Conservation (phyloP, 30 jellyfish, hydroid and myxozoan species). For the Clytia hemisphaerica region DNA sequence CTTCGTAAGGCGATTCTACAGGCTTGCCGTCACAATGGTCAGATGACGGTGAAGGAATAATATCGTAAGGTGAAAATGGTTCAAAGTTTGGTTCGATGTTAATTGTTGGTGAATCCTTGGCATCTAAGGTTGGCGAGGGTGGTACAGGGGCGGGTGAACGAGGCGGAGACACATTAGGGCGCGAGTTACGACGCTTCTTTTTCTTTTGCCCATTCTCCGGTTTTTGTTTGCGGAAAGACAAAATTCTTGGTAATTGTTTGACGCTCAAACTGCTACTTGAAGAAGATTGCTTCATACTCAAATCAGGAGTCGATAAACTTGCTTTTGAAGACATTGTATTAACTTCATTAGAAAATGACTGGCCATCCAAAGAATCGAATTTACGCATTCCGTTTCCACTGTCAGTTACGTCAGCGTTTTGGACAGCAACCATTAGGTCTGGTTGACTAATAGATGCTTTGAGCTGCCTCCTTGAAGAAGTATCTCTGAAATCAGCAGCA, state of each 20-base stretch:
- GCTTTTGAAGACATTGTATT: background rate
- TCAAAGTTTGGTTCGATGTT: too few species aligned
- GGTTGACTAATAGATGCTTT: conserved; percentile 1
- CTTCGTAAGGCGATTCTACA: conserved; percentile 4
- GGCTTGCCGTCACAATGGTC: too few species aligned
- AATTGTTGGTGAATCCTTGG: too few species aligned
- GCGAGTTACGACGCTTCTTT: background rate
- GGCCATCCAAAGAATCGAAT: background rate
- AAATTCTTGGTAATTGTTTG: conserved; percentile 1
- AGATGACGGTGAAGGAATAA: background rate
- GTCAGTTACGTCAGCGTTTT: background rate
- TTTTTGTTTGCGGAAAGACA: background rate
- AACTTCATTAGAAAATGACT: background rate
- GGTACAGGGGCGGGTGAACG: conserved; percentile 16
- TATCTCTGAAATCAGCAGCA: background rate
- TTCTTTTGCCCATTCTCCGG: background rate
- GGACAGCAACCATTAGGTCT: background rate
- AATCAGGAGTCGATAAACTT: background rate
- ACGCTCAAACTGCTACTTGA: background rate
- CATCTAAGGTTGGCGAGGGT: too few species aligned
- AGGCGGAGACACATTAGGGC: conserved; percentile 16
- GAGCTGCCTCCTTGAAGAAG: background rate
- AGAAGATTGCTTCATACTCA: background rate
- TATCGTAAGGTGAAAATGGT: background rate
- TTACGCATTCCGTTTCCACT: background rate